Conservation (phyloP, 2,113 vertebrate species). For the Nyctereutes procyonoides region DNA sequence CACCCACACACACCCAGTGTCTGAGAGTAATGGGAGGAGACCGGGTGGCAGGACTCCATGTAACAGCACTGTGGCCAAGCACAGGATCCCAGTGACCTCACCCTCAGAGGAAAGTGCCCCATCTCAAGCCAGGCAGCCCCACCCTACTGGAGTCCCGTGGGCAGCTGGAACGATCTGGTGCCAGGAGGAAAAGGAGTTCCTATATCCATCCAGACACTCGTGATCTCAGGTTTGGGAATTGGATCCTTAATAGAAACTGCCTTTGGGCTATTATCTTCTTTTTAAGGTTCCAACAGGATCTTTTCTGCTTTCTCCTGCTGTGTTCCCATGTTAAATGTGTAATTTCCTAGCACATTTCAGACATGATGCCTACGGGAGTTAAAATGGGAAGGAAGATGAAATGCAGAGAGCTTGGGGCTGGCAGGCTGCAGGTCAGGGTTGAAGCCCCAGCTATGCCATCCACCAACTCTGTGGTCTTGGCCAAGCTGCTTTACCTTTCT, state of each 20-base stretch:
- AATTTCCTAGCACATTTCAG: not conserved
- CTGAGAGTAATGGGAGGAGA: not conserved
- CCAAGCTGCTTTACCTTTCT: not conserved
- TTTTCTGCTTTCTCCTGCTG: not conserved
- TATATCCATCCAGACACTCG: constrained; percentile 40
- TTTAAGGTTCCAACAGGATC: not conserved
- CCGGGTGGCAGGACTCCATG: constrained; percentile 67
- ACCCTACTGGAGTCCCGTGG: accelerated
- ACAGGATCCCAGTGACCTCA: not conserved
- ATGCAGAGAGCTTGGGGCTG: not conserved
- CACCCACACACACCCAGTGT: accelerated
- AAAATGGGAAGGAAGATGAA: not conserved
- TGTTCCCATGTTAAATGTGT: not conserved
- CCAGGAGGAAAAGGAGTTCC: constrained; percentile 41
- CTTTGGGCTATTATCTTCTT: not conserved
- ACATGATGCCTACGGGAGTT: not conserved
- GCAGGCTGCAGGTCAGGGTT: accelerated
- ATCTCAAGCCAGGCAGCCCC: not conserved
- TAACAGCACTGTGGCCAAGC: constrained; percentile 39
- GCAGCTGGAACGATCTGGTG: not conserved
- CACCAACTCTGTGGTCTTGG: accelerated
- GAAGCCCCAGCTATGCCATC: not conserved
- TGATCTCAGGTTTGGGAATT: not conserved
- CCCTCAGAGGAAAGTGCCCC: constrained; percentile 55
- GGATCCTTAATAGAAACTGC: not conserved